Percentiles rank a stretch among this genome's conserved stretches.
Conservation (phyloP, 2,797 vertebrate species). For the Triplophysa bombifrons region DNA sequence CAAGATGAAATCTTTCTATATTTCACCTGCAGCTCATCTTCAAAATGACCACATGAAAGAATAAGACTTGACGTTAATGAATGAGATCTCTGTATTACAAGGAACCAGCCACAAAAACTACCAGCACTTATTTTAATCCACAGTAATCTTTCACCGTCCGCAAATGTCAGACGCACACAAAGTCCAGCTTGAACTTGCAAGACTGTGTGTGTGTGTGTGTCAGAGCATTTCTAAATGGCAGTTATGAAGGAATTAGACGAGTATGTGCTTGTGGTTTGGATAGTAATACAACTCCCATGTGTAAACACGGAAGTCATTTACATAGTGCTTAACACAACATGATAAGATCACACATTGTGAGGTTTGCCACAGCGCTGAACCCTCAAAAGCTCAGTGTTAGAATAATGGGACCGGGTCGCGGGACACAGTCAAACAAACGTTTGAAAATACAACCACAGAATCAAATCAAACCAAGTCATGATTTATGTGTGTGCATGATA, state of each 20-base stretch:
- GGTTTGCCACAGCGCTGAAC: slow-evolving; percentile 12
- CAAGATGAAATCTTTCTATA: background rate
- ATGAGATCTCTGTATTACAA: background rate
- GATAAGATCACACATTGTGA: slow-evolving; percentile 54
- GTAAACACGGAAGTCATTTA: slow-evolving; percentile 59
- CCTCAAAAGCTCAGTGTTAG: slow-evolving; percentile 16
- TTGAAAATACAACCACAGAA: background rate
- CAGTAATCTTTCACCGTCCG: background rate
- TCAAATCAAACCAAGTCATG: background rate
- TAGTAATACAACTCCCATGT: slow-evolving; percentile 48
- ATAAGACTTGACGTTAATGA: background rate
- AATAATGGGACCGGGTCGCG: background rate
- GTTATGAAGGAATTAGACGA: slow-evolving; percentile 46
- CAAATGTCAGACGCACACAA: slow-evolving; percentile 1
- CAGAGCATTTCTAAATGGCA: slow-evolving; percentile 46
- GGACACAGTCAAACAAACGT: background rate
- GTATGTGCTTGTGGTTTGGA: slow-evolving; percentile 55
- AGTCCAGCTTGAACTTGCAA: slow-evolving; percentile 25
- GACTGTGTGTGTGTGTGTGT: background rate
- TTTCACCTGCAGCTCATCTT: background rate
- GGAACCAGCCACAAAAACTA: background rate
- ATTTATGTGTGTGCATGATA: background rate
- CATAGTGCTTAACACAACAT: slow-evolving; percentile 48
- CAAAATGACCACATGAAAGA: slow-evolving; percentile 2
- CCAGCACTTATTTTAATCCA: background rate